Conservation (phyloP, 2,888 invertebrate genomes). For the Quadroppia sp. region DNA sequence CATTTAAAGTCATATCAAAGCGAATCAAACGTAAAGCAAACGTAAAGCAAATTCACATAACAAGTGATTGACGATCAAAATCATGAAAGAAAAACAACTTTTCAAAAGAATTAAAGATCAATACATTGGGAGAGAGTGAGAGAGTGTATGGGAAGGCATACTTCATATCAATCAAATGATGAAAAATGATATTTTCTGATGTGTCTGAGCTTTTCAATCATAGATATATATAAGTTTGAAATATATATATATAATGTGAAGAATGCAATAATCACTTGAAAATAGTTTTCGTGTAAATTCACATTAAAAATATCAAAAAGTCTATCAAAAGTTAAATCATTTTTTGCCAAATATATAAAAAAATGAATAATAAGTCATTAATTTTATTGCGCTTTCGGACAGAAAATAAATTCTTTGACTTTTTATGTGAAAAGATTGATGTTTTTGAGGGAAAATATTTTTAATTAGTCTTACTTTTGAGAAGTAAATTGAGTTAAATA, state of each 20-base stretch:
- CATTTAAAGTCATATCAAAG: not conserved
- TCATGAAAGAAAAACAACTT: not conserved
- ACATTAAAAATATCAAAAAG: not conserved
- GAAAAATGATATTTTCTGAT: slow-evolving; percentile 27
- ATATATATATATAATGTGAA: too few relatives aligned
- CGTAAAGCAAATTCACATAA: not conserved
- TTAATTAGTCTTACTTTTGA: not conserved
- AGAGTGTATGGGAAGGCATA: not conserved
- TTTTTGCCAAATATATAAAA: not conserved
- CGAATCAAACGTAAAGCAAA: not conserved
- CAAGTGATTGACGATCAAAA: slow-evolving; percentile 6
- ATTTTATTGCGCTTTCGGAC: slow-evolving; percentile 10
- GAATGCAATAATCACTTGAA: slow-evolving; percentile 20
- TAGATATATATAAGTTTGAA: too few relatives aligned
- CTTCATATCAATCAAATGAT: slow-evolving; percentile 19
- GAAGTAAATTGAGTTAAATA: not conserved
- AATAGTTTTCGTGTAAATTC: not conserved
- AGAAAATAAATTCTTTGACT: too few relatives aligned
- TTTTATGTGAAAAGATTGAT: not conserved
- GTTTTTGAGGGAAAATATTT: not conserved
- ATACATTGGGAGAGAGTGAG: not conserved
- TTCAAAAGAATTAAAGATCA: slow-evolving; percentile 1
- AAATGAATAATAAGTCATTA: slow-evolving; percentile 25
- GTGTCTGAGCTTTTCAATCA: slow-evolving; percentile 25
- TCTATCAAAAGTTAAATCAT: not conserved